Percentiles rank a stretch among this genome's conserved stretches.
phyloP scores from a whole-genome alignment of 2,113 vertebrate species.

The Colius striatus region DNA sequence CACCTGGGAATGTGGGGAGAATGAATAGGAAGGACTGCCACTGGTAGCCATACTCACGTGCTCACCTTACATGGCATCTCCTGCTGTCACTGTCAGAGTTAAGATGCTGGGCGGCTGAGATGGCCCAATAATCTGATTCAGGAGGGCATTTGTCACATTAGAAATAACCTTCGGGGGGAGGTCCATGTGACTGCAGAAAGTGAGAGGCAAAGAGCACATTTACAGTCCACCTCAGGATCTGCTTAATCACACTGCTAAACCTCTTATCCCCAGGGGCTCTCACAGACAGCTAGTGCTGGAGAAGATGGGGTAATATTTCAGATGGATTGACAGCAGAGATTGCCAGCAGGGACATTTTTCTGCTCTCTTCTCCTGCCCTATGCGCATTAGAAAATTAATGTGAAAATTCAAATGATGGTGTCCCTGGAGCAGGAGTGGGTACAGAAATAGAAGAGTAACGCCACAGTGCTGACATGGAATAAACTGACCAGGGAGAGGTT shows the following conservation, averaged over 20 bases:
- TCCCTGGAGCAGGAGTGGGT: background rate
- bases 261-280: fast-evolving
- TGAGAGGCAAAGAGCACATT: background rate
- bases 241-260: background rate
- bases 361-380: background rate
- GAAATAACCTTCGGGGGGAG: background rate
- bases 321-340: background rate
- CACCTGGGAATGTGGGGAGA: background rate
- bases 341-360: background rate
- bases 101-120: background rate
- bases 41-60: background rate
- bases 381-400: background rate
- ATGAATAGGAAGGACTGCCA: background rate
- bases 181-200: background rate
- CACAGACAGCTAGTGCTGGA: background rate
- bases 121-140: background rate
- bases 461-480: background rate
- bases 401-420: background rate
- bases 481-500: background rate
- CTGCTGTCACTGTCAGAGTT: background rate
- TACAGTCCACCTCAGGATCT: background rate
- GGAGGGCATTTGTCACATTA: background rate
- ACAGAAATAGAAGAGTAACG: background rate
- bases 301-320: background rate
- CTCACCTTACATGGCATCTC: background rate